These are phyloP conservation scores for Cyclopterus lumpus DNA, from an alignment of 2,797 vertebrate genomes.

Conservation along the genomic window DNA sequence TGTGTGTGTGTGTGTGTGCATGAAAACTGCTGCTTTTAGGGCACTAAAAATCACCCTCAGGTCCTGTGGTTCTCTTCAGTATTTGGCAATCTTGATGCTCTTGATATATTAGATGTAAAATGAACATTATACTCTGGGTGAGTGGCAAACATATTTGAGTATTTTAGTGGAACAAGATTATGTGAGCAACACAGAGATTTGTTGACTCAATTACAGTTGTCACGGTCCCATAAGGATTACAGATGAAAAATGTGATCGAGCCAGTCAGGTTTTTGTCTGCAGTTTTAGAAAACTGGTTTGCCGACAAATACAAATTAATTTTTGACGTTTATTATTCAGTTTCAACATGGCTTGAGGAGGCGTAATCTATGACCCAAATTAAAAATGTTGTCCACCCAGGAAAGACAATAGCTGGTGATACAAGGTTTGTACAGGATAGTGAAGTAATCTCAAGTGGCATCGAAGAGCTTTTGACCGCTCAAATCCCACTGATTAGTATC, in stretches of 20 bases:
- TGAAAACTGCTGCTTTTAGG: neutral
- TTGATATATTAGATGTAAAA: slow-evolving; percentile 1
- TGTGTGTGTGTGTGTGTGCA: neutral
- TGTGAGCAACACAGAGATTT: slow-evolving; percentile 24
- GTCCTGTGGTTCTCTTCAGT: neutral
- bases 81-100: neutral
- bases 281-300: slow-evolving; percentile 1
- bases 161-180: slow-evolving; percentile 20
- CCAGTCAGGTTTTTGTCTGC: slow-evolving; percentile 1
- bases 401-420: slow-evolving; percentile 34
- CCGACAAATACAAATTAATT: neutral
- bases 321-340: neutral
- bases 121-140: neutral
- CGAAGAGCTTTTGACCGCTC: slow-evolving; percentile 71
- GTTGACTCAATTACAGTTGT: slow-evolving; percentile 19
- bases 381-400: slow-evolving; percentile 12
- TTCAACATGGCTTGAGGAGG: slow-evolving; percentile 4
- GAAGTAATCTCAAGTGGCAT: slow-evolving; percentile 71
- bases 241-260: slow-evolving; percentile 12
- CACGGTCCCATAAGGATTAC: neutral
- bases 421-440: slow-evolving; percentile 61
- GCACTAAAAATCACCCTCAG: neutral
- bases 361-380: slow-evolving; percentile 1
- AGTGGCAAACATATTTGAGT: slow-evolving; percentile 1
- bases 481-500: slow-evolving; percentile 81